Base-by-base conservation (phyloP, 2,888 invertebrate genomes). In the Endotricha flammealis region DNA sequence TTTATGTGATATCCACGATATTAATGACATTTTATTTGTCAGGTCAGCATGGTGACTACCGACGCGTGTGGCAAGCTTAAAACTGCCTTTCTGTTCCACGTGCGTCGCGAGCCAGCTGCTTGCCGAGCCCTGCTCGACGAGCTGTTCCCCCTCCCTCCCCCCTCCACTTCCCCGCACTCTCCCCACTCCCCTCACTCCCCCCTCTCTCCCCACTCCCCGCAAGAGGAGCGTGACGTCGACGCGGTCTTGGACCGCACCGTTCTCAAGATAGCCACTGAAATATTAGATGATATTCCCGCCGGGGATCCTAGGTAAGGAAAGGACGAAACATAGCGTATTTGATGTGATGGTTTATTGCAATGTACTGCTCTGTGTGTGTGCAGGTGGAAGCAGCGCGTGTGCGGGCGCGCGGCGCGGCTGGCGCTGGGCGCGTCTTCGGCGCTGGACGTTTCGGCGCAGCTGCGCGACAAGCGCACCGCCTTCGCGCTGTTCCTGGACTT, bases 241-340 rank as follows among this genome's bases (percentile, higher is more conserved):
- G 60, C 74, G 1, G 73, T 70, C 32, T 75, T 88, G 7, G 82
- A 78, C 55, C 50, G 71, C 24, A 65, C 69, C 64, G 53, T 81
- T 69, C 25, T 75, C 56, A 29, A 57, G 56, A 90, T 95, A 13
- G 94, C 94, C 38, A 85, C 89, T 41, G 93, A 95, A 65, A 87
- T 97, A 53, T 89, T 96, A 36, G 94, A 97, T 67, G 97, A 97
- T 75, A 90, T 92, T 48, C 97, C 97, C 1, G 92, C 93, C 0
- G 92, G 94, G 8, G 98, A 98, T 88, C 97, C 97, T 0, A 65
- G 85, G 75, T 82, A 3, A 11, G 9, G n/a, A n/a, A n/a, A n/a
- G n/a, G n/a, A n/a, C n/a, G n/a, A n/a, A n/a, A n/a, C n/a, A n/a
- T n/a, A n/a, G n/a, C n/a, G n/a, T n/a, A 4, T 16, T 16, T 16